Conservation (phyloP, 2,797 vertebrate species). For the Tokudaia tokunoshimensis region DNA sequence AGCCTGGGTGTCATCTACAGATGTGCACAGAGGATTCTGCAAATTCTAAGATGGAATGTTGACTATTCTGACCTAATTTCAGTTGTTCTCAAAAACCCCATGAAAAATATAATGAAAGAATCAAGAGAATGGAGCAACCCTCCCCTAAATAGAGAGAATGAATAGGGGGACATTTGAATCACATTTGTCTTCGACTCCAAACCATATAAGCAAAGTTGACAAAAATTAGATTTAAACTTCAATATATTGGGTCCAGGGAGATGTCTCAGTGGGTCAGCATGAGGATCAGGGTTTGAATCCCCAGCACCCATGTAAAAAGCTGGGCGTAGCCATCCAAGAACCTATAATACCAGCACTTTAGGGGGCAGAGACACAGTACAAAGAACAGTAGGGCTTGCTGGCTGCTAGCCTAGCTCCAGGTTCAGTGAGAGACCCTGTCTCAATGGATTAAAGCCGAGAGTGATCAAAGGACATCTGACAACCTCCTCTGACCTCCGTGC, state of each 20-base stretch:
- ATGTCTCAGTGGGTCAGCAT: background rate
- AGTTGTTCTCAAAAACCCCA: background rate
- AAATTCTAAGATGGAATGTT: background rate
- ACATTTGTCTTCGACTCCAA: background rate
- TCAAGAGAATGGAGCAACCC: background rate
- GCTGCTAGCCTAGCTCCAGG: background rate
- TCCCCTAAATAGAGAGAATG: background rate
- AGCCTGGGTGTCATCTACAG: background rate
- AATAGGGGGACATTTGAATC: background rate
- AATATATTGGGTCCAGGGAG: background rate
- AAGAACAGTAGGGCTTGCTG: background rate
- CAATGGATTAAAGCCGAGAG: background rate
- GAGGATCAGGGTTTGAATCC: background rate
- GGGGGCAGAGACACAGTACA: background rate
- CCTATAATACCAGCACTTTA: background rate
- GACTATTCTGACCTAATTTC: background rate
- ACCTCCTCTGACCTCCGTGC: background rate
- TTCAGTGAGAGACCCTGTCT: background rate
- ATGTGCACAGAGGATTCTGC: background rate
- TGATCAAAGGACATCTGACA: background rate
- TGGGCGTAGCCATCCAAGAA: background rate
- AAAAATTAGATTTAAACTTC: background rate
- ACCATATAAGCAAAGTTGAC: slow-evolving; percentile 5
- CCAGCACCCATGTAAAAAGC: background rate
- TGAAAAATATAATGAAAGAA: background rate